Percentiles rank a stretch among this genome's conserved stretches.
These are phyloP conservation scores for Orchesellides sinensis DNA, from an alignment of 2,888 invertebrate species.

Conservation along the genomic window DNA sequence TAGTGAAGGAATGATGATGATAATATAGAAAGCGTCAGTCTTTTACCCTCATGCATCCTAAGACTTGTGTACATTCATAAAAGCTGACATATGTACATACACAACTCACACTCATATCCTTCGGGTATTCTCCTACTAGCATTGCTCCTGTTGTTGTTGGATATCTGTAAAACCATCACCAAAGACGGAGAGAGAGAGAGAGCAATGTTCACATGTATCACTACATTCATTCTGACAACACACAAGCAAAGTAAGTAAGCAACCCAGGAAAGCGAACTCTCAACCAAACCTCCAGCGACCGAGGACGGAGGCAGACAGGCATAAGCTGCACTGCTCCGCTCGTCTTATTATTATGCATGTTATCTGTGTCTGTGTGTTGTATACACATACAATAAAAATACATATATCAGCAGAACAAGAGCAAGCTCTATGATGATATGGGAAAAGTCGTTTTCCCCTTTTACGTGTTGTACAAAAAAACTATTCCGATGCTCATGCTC, in stretches of 20 bases:
- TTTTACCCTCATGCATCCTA: constrained; percentile 61
- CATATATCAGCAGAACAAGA: background rate
- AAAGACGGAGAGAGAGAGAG: too few species aligned
- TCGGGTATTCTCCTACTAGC: constrained; percentile 49
- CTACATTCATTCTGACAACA: constrained; percentile 58
- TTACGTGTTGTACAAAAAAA: constrained; percentile 25
- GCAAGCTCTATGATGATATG: constrained; percentile 36
- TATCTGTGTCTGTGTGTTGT: constrained; percentile 38
- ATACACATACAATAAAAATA: background rate
- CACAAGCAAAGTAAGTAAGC: constrained; percentile 26
- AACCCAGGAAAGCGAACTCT: constrained; percentile 57
- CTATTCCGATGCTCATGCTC: constrained; percentile 60
- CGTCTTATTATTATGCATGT: constrained; percentile 55
- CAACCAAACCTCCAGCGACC: constrained; percentile 62
- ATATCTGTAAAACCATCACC: constrained; percentile 47
- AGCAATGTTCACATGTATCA: constrained; percentile 53
- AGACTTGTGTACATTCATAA: constrained; percentile 62
- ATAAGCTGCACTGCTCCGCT: constrained; percentile 49
- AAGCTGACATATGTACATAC: constrained; percentile 64
- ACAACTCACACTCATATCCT: constrained; percentile 31
- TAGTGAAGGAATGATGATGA: constrained; percentile 39
- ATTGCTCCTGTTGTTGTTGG: constrained; percentile 32
- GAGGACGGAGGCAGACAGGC: constrained; percentile 60
- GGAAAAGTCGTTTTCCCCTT: constrained; percentile 51
- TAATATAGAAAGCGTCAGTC: constrained; percentile 60